Percentiles rank a stretch among this genome's conserved stretches.
Evolutionary conservation across 37 sponge, comb jelly and placozoan genomes (phyloP).

Genomic region (Geodia barretti): DNA sequence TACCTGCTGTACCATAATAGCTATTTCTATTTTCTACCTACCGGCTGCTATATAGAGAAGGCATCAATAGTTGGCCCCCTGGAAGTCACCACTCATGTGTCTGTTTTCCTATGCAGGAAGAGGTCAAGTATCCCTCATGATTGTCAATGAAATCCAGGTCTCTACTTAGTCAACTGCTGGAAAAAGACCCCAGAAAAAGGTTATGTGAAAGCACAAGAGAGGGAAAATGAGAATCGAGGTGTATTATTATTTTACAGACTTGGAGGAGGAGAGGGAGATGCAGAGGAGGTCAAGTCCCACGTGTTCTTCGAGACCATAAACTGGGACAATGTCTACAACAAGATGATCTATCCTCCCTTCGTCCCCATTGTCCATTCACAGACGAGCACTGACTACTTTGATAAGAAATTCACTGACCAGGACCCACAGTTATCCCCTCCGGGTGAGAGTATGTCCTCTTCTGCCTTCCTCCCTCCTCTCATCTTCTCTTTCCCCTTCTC

Average conservation of each 20-base stretch:
- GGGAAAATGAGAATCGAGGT: no score
- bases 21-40: no score
- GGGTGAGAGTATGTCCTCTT: conserved; percentile 62
- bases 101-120: conserved; percentile 82
- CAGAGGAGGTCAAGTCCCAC: conserved; percentile 83
- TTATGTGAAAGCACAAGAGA: neutral
- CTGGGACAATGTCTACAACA: conserved; percentile 84
- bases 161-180: conserved; percentile 82
- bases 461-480: neutral
- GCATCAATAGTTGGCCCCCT: no score
- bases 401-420: conserved; percentile 88
- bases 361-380: conserved; percentile 70
- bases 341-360: conserved; percentile 85
- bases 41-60: no score
- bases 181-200: conserved; percentile 79
- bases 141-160: conserved; percentile 72
- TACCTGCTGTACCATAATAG: no score
- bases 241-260: conserved; percentile 43
- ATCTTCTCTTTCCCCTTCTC: neutral
- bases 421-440: conserved; percentile 84
- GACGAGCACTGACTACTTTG: conserved; percentile 83
- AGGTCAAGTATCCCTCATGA: conserved; percentile 88
- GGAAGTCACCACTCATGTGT: no score
- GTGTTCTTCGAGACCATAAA: conserved; percentile 74
- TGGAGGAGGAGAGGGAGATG: conserved; percentile 82